These are phyloP conservation scores for Felis chaus DNA, from an alignment of 2,113 vertebrate species.

Conservation along the genomic window DNA sequence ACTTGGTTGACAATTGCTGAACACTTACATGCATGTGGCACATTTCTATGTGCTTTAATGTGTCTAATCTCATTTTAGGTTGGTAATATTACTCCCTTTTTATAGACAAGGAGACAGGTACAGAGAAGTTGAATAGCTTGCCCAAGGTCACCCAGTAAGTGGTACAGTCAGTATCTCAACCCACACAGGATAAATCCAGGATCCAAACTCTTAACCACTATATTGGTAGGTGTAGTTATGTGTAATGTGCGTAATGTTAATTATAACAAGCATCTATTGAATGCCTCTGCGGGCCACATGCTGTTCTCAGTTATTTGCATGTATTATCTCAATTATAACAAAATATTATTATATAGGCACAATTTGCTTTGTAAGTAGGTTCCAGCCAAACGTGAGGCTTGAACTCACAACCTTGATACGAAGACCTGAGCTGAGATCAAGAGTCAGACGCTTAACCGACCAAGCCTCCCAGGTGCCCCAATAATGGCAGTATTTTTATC, in stretches of 20 bases:
- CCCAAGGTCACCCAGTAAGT: neutral
- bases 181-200: neutral
- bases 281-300: fast-evolving
- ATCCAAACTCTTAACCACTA: neutral
- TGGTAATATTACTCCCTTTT: neutral
- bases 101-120: neutral
- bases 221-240: no score
- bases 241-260: neutral
- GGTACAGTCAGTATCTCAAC: neutral
- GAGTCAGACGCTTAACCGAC: no score
- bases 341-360: neutral
- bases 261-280: neutral
- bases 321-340: neutral
- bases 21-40: neutral
- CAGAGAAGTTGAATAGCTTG: neutral
- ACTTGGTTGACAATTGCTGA: neutral
- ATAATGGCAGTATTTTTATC: neutral
- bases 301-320: neutral
- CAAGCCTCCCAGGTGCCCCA: no score
- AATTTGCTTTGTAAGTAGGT: no score
- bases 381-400: no score
- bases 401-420: no score
- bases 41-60: neutral
- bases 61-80: neutral
- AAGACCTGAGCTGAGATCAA: no score